A percentile compares a stretch with the other conserved stretches of the same genome.
Conservation (phyloP, 35 echinoderm and acorn worm genomes). For the Acanthaster planci region DNA sequence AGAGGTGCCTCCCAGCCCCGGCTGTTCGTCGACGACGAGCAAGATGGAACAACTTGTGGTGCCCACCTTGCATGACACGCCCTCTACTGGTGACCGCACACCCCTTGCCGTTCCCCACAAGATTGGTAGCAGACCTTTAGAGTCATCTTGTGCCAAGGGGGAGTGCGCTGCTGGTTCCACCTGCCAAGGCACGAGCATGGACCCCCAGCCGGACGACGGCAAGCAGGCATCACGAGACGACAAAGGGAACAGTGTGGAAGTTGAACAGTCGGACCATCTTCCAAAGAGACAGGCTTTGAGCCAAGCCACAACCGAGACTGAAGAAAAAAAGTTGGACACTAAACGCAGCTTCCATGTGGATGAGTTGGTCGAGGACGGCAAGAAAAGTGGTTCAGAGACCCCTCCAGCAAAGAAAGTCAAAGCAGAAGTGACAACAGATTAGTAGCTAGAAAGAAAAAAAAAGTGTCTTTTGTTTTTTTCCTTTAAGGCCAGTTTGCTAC, state of each 20-base stretch:
- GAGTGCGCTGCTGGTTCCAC: no score
- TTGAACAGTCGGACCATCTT: not conserved
- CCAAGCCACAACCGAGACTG: not conserved
- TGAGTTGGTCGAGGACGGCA: not conserved
- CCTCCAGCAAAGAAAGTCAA: constrained; percentile 17
- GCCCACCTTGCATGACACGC: not conserved
- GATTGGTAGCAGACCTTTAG: no score
- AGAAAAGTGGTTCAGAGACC: not conserved
- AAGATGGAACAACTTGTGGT: not conserved
- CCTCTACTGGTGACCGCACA: constrained; percentile 1
- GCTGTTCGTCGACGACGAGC: not conserved
- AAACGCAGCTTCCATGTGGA: not conserved
- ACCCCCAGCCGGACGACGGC: not conserved
- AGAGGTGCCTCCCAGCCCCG: not conserved
- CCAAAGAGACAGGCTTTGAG: no score
- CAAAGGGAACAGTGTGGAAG: not conserved
- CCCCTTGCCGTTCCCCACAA: not conserved
- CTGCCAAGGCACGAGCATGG: not conserved
- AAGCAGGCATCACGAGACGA: not conserved
- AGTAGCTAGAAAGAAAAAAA: no score
- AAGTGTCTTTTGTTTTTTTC: no score
- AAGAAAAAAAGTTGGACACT: not conserved
- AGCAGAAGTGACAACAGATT: not conserved
- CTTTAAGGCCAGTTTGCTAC: not conserved
- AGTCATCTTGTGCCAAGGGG: no score